phyloP scores from a whole-genome alignment of 2,113 vertebrate genomes.

The Pristiophorus japonicus region DNA sequence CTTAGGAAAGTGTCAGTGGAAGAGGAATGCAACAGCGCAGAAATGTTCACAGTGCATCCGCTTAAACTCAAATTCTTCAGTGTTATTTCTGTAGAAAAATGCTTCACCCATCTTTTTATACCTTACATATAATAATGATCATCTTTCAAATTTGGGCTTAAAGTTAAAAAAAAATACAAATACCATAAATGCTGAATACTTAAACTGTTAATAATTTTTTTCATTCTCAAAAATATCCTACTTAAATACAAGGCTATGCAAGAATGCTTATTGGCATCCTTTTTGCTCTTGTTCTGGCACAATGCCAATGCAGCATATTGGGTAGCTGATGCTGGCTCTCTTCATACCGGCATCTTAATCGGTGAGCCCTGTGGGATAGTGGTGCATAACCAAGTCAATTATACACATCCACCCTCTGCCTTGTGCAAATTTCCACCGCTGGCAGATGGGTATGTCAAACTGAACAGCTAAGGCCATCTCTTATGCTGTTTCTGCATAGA shows the following conservation, averaged over 20 bases:
- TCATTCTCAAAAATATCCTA: neutral
- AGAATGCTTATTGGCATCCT: neutral
- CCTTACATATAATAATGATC: neutral
- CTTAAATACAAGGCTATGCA: neutral
- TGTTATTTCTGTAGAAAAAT: neutral
- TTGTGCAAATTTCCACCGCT: conserved; percentile 43
- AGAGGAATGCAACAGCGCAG: neutral
- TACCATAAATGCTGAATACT: neutral
- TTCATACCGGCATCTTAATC: conserved; percentile 53
- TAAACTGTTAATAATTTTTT: neutral
- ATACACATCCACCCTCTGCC: conserved; percentile 49
- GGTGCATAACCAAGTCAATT: conserved; percentile 57
- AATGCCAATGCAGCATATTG: conserved; percentile 8
- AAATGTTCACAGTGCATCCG: neutral
- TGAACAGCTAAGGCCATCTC: conserved; percentile 18
- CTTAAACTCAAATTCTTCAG: neutral
- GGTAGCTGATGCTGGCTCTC: neutral
- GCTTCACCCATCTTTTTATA: neutral
- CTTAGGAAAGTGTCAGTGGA: neutral
- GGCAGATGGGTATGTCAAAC: conserved; percentile 34
- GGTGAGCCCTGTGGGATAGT: conserved; percentile 58
- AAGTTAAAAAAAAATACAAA: neutral
- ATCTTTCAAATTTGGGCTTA: neutral
- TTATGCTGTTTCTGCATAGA: conserved; percentile 31
- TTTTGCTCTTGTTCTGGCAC: neutral